Evolutionary conservation across 1,140 invertebrate genomes (phyloP).

Genomic region (Aplysia californica): DNA sequence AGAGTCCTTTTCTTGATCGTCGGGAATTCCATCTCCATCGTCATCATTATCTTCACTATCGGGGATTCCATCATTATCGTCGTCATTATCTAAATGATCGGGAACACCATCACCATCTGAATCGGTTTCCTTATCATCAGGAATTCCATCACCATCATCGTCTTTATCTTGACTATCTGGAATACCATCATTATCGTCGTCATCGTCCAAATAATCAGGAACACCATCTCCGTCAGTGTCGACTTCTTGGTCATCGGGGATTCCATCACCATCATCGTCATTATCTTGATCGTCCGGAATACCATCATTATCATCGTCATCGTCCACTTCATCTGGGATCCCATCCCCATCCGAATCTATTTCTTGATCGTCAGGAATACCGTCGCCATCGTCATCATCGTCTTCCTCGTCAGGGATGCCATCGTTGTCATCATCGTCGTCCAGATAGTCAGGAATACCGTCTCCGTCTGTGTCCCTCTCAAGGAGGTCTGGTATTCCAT

Average conservation of each 20-base stretch:
- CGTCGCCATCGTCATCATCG: conserved; percentile 50
- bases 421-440: conserved; percentile 59
- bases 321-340: conserved; percentile 44
- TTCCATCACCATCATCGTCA: conserved; percentile 58
- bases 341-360: conserved; percentile 48
- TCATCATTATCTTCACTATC: conserved; percentile 43
- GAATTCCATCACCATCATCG: conserved; percentile 50
- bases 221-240: conserved; percentile 55
- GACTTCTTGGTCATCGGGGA: conserved; percentile 46
- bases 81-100: conserved; percentile 51
- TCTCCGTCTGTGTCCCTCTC: conserved; percentile 45
- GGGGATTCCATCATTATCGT: conserved; percentile 55
- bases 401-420: conserved; percentile 56
- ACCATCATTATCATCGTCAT: conserved; percentile 56
- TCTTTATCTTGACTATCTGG: conserved; percentile 54
- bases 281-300: conserved; percentile 55
- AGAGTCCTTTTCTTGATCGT: conserved; percentile 43
- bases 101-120: conserved; percentile 54
- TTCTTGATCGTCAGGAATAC: conserved; percentile 56
- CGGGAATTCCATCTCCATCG: conserved; percentile 55
- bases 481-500: conserved; percentile 51
- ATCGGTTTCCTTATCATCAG: conserved; percentile 45
- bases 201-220: conserved; percentile 48
- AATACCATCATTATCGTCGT: conserved; percentile 58
- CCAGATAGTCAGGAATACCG: conserved; percentile 52